Percentiles rank a stretch among this genome's conserved stretches.
phyloP scores from a whole-genome alignment of 1,140 invertebrate genomes.

The Atta cephalotes region DNA sequence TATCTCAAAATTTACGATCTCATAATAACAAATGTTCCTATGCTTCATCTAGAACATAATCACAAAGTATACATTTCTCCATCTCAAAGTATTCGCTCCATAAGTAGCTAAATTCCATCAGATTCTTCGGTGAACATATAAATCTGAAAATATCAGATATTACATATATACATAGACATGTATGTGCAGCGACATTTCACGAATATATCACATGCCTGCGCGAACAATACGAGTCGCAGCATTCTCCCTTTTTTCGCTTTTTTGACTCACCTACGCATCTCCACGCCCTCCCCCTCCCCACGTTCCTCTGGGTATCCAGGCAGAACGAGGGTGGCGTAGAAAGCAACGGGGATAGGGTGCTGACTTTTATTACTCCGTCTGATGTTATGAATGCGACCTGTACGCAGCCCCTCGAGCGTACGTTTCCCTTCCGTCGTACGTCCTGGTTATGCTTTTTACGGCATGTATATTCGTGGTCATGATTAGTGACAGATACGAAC shows the following conservation, averaged over 20 bases:
- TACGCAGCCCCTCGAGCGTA: constrained; percentile 69
- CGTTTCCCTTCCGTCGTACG: constrained; percentile 46
- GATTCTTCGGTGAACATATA: constrained; percentile 25
- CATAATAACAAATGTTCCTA: not conserved
- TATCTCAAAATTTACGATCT: not conserved
- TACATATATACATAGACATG: constrained; percentile 22
- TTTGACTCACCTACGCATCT: constrained; percentile 75
- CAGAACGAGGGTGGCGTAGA: constrained; percentile 53
- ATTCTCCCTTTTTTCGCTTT: constrained; percentile 61
- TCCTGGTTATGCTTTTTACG: constrained; percentile 75
- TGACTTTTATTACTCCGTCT: constrained; percentile 79
- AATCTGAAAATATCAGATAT: constrained; percentile 51
- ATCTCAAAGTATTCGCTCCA: not conserved
- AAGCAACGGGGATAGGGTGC: constrained; percentile 65
- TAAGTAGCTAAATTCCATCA: constrained; percentile 16
- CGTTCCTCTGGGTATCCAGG: constrained; percentile 62
- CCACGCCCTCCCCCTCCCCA: constrained; percentile 24
- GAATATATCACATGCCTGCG: constrained; percentile 47
- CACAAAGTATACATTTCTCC: not conserved
- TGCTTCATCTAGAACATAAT: not conserved
- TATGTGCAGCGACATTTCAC: constrained; percentile 36
- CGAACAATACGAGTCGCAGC: constrained; percentile 58
- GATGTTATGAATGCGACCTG: constrained; percentile 78
- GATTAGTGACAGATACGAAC: constrained; percentile 70
- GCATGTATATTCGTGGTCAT: constrained; percentile 74